Base-by-base conservation (phyloP, 2,113 vertebrate genomes). In the Ctenomys sociabilis region DNA sequence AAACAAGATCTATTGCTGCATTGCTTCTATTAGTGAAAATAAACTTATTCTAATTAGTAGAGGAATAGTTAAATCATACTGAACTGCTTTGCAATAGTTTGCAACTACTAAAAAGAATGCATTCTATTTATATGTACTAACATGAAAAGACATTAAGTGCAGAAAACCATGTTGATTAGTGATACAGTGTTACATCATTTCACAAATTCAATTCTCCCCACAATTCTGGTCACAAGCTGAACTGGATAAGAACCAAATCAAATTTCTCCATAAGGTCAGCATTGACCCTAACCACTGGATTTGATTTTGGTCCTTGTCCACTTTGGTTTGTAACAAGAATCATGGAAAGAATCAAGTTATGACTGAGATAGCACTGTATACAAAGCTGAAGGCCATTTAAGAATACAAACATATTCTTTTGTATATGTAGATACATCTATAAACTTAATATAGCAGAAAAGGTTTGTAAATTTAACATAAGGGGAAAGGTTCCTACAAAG, bases 141-240 rank as follows among this genome's bases (percentile, higher is more conserved):
- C 35, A 57, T 82, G 73, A 86, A 85, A 95, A 94, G 63, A 86
- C 66, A 94, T 77, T 85, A 82, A 93, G 37, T 91, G 1, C 49
- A 77, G 92, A 93, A 93, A 61, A 59, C 13, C 28, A 73, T 66
- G 5, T 66, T 82, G 5, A 52, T 91, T 54, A 45, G 93, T 82
- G 86, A 82, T 49, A 17, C 43, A 32, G 26, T 43, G 40, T 26
- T 30, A 16, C 13, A 43, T 77, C 40, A 43, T 40, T 28, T 75
- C 40, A 43, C 13, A 13, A 28, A 75, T 12, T 75, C 72, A 75
- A 12, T 26, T 45, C 73, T 75, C 24, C 28, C 24, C 73, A 77
- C 24, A 77, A 5, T 28, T 43, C 11, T 75, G 72, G 72, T 13
- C 40, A 43, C 40, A 75, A 43, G 40, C 24, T 75, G 40, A 45